phyloP scores from a whole-genome alignment of 2,797 vertebrate species.

The Hippocampus kuda region DNA sequence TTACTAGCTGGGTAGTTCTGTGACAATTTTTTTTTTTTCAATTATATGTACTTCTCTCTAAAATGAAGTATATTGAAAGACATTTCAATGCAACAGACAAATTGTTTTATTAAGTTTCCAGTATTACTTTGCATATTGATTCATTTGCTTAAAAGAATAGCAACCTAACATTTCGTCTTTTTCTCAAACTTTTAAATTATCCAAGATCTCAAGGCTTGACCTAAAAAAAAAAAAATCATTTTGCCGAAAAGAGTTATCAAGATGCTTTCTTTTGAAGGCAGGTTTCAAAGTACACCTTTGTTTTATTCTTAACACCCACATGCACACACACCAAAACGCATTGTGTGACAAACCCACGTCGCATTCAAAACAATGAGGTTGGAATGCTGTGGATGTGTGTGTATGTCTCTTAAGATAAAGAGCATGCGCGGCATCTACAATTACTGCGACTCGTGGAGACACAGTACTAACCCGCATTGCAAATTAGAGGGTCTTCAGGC shows the following conservation, averaged over 20 bases:
- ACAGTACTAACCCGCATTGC: background rate
- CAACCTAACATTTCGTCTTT: background rate
- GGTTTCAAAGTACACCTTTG: background rate
- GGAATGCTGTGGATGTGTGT: background rate
- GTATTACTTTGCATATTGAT: background rate
- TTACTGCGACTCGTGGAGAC: background rate
- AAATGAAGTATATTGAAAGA: background rate
- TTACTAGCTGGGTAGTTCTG: background rate
- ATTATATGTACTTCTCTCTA: background rate
- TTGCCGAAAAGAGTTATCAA: background rate
- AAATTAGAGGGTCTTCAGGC: background rate
- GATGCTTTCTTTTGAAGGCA: background rate
- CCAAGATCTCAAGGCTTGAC: background rate
- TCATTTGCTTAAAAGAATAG: background rate
- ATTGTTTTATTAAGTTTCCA: no score
- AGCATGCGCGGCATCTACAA: background rate
- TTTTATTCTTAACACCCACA: background rate
- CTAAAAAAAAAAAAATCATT: background rate
- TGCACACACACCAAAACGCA: background rate
- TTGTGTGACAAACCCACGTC: background rate
- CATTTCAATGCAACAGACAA: no score
- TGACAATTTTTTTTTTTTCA: no score
- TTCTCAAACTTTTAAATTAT: background rate
- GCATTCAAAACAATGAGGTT: background rate
- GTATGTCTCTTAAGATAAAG: background rate